Evolutionary conservation across 2,888 invertebrate species (phyloP).

Genomic region (Thyatira batis): DNA sequence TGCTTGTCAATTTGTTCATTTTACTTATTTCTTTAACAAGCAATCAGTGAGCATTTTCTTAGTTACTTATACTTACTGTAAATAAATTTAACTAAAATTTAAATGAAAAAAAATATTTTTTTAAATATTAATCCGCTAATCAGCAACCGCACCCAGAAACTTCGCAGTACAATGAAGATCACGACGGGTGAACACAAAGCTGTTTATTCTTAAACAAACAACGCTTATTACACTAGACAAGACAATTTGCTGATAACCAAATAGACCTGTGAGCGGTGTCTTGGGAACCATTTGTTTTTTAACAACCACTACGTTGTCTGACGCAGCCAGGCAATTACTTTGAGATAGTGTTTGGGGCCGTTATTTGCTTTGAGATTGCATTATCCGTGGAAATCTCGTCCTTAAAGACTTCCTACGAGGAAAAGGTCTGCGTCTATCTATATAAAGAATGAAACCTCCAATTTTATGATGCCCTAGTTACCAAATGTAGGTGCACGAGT

Average conservation of each 20-base stretch:
- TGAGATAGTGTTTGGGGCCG: neutral
- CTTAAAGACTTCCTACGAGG: too few species aligned
- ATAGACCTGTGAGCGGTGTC: conserved; percentile 35
- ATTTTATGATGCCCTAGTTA: too few species aligned
- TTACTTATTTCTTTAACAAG: too few species aligned
- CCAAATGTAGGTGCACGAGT: too few species aligned
- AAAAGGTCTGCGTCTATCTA: too few species aligned
- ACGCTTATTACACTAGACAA: conserved; percentile 31
- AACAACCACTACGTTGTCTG: conserved; percentile 32
- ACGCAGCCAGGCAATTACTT: neutral
- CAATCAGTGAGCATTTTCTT: too few species aligned
- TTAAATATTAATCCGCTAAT: neutral
- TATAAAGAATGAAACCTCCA: too few species aligned
- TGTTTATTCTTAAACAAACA: conserved; percentile 23
- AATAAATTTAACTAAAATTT: too few species aligned
- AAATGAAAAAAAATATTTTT: too few species aligned
- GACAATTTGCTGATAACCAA: conserved; percentile 33
- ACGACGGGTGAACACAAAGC: neutral
- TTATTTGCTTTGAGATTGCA: neutral
- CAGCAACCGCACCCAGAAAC: neutral
- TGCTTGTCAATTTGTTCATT: too few species aligned
- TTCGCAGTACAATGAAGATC: conserved; percentile 6
- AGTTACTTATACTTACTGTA: too few species aligned
- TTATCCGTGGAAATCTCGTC: too few species aligned
- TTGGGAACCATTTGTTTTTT: conserved; percentile 43